Conservation (phyloP, 2,113 vertebrate genomes). For the Petroica traversi region DNA sequence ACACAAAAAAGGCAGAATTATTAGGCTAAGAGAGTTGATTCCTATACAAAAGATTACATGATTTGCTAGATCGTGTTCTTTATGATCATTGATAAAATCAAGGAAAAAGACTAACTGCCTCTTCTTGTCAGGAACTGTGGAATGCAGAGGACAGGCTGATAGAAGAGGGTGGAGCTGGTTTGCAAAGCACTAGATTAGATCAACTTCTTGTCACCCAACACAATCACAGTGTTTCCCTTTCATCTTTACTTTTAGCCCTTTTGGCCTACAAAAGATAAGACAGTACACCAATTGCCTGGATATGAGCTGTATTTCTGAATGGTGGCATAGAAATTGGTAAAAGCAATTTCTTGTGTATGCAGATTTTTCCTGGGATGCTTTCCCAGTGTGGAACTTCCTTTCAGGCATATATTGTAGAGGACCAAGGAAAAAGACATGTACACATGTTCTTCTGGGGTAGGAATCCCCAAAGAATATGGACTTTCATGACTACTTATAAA, state of each 20-base stretch:
- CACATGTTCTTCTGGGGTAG: background rate
- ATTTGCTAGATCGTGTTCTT: slow-evolving; percentile 37
- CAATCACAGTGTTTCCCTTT: background rate
- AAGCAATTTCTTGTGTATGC: background rate
- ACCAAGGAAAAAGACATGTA: background rate
- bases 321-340: slow-evolving; percentile 40
- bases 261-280: slow-evolving; percentile 54
- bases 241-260: slow-evolving; percentile 19
- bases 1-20: slow-evolving; percentile 18
- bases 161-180: background rate
- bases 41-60: slow-evolving; percentile 7
- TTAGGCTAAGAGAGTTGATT: slow-evolving; percentile 7
- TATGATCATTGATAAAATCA: slow-evolving; percentile 37
- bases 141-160: background rate
- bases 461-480: background rate
- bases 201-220: slow-evolving; percentile 21
- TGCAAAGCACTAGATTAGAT: slow-evolving; percentile 1
- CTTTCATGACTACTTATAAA: background rate
- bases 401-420: background rate
- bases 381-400: slow-evolving; percentile 25
- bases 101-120: slow-evolving; percentile 13
- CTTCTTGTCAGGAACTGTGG: background rate
- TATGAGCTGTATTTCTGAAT: slow-evolving; percentile 48
- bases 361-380: slow-evolving; percentile 32
- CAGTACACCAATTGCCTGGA: slow-evolving; percentile 37